Evolutionary conservation across 2,888 invertebrate species (phyloP), one percentile per base, ranked within the genome.

Genomic region (Epirrhoe tristata): DNA sequence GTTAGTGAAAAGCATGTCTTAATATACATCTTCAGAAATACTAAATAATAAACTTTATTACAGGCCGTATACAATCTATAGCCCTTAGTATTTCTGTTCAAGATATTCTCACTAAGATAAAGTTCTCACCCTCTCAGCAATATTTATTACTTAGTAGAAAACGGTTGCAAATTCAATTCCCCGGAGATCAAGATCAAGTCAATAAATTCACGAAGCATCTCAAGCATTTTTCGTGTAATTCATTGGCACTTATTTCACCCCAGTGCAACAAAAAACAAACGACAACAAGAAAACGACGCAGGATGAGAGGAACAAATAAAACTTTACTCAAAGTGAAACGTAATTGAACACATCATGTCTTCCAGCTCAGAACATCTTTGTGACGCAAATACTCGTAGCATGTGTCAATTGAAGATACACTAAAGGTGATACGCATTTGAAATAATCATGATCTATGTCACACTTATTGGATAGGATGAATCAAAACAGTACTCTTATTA

Each of bases 361-460:
- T 67, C 39, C 60, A 67, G 60, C n/a, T 60, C 54, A 60, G 43
- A 39, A 7, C 51, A 50, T 56, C 62, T 66, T 71, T 69, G 76
- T 78, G 75, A 17, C 51, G 16, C 14, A 54, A 66, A 69, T 59
- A n/a, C n/a, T n/a, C n/a, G n/a, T n/a, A 59, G 52, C 52, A 46
- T 59, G 55, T 56, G 66, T 58, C 61, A 61, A 66, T 43, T 10
- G 39, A 16, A 50, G 6, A 32, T 5, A 52, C 39, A 39, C 39
- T 58, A 58, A 14, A 32, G 32, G 48, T 50, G 48, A 58, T n/a
- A 58, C 51, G 17, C 16, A 48, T 14, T 48, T 46, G 14, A 14
- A 5, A n/a, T 46, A 5, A 48, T 10, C 36, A 10, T 36, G 8
- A 8, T 36, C 36, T 14, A 16, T 48, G 12, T 12, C 39, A 43